Evolutionary conservation across 2,113 vertebrate species (phyloP).

Genomic region (Dasypus novemcinctus): DNA sequence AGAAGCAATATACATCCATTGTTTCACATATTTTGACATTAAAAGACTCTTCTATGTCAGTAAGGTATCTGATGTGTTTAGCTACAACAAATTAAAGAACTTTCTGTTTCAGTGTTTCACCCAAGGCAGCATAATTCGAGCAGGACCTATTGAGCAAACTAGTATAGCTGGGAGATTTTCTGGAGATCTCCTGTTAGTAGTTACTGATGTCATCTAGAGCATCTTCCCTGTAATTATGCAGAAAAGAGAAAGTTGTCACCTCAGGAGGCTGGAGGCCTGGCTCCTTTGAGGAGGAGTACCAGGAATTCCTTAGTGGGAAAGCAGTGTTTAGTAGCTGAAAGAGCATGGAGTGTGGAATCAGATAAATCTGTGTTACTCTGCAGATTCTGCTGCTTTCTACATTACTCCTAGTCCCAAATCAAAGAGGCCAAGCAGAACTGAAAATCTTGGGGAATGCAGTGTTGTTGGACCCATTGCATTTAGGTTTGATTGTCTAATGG

Average conservation of each 20-base stretch:
- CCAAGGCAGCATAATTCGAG: neutral
- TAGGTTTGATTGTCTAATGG: neutral
- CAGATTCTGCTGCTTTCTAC: conserved; percentile 16
- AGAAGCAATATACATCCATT: neutral
- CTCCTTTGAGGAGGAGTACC: neutral
- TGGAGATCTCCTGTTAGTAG: neutral
- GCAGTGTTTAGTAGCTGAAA: neutral
- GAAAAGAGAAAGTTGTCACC: neutral
- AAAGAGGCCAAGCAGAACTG: neutral
- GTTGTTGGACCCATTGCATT: neutral
- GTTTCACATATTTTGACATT: neutral
- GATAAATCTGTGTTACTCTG: conserved; percentile 15
- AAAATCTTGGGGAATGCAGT: neutral
- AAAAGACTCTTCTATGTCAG: neutral
- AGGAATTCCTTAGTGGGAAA: neutral
- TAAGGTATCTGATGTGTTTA: neutral
- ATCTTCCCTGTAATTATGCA: neutral
- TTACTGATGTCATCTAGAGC: neutral
- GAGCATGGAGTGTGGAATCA: neutral
- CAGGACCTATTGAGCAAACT: neutral
- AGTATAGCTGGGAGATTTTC: neutral
- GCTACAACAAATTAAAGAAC: neutral
- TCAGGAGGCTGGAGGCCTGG: neutral
- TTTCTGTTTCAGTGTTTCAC: neutral
- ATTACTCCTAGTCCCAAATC: neutral